A percentile compares a stretch with the other conserved stretches of the same genome.
Evolutionary conservation across 2,888 invertebrate species (phyloP).

Genomic region (Himalopsyche japonica): DNA sequence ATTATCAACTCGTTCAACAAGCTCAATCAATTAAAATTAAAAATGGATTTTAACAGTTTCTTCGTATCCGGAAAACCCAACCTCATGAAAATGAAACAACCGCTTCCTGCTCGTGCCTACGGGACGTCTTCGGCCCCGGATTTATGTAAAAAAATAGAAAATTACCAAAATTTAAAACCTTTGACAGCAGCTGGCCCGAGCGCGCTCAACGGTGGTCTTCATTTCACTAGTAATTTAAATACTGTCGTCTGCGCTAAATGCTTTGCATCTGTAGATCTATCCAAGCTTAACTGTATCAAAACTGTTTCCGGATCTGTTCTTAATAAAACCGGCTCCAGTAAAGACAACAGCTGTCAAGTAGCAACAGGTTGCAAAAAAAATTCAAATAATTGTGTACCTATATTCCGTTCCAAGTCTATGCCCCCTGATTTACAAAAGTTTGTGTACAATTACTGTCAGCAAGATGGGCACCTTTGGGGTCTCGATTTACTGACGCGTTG

Average conservation of each 20-base stretch:
- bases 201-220: background rate
- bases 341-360: background rate
- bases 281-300: background rate
- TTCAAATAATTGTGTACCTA: background rate
- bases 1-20: background rate
- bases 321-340: background rate
- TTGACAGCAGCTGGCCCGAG: background rate
- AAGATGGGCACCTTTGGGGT: background rate
- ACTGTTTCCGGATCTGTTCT: background rate
- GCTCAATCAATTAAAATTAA: background rate
- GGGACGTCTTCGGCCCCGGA: background rate
- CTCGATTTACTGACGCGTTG: background rate
- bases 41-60: slow-evolving; percentile 16
- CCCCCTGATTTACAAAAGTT: background rate
- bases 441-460: background rate
- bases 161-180: background rate
- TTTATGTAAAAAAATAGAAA: background rate
- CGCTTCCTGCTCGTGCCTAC: background rate
- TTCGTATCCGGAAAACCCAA: background rate
- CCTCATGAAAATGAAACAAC: background rate
- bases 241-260: background rate
- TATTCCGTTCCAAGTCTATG: background rate
- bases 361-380: background rate
- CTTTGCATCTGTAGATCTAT: background rate
- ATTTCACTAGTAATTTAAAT: background rate